These are phyloP conservation scores for Anagrus nilaparvatae DNA, from an alignment of 1,140 invertebrate genomes.

Conservation along the genomic window DNA sequence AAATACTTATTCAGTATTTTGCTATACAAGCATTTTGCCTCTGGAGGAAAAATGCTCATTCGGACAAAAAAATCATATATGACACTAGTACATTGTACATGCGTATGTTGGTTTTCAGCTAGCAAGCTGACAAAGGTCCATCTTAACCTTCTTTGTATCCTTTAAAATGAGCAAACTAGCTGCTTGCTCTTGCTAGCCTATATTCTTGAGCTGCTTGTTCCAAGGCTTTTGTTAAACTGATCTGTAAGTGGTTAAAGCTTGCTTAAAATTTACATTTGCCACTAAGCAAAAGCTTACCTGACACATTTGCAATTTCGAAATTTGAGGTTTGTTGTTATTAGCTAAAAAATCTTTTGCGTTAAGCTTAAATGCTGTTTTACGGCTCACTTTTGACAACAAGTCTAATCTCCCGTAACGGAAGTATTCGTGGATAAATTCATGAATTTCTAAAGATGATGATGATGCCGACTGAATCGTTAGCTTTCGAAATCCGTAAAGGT, in stretches of 20 bases:
- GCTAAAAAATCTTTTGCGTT: slow-evolving; percentile 22
- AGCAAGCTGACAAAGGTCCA: too few relatives aligned
- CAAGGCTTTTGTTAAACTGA: slow-evolving; percentile 15
- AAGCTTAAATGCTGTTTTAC: slow-evolving; percentile 42
- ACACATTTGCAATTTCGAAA: slow-evolving; percentile 8
- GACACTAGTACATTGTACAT: too few relatives aligned
- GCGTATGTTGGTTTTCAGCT: too few relatives aligned
- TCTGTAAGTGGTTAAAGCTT: slow-evolving; percentile 13
- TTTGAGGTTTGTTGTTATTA: slow-evolving; percentile 10
- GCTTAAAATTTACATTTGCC: too few relatives aligned
- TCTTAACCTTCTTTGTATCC: too few relatives aligned
- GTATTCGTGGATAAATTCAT: slow-evolving; percentile 49
- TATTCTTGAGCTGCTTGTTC: slow-evolving; percentile 15
- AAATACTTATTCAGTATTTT: too few relatives aligned
- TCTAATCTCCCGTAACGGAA: slow-evolving; percentile 44
- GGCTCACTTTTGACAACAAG: slow-evolving; percentile 44
- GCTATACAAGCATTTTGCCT: too few relatives aligned
- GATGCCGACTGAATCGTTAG: slow-evolving; percentile 49
- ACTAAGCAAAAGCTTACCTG: slow-evolving; percentile 5
- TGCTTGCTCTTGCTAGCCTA: too few relatives aligned
- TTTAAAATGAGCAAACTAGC: too few relatives aligned
- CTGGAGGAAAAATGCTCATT: too few relatives aligned
- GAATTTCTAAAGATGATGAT: slow-evolving; percentile 47
- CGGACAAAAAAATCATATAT: too few relatives aligned
- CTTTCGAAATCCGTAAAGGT: slow-evolving; percentile 53